Percentiles rank a stretch among this genome's conserved stretches.
Conservation (phyloP, 2,888 invertebrate species). For the Heliconius ismenius region DNA sequence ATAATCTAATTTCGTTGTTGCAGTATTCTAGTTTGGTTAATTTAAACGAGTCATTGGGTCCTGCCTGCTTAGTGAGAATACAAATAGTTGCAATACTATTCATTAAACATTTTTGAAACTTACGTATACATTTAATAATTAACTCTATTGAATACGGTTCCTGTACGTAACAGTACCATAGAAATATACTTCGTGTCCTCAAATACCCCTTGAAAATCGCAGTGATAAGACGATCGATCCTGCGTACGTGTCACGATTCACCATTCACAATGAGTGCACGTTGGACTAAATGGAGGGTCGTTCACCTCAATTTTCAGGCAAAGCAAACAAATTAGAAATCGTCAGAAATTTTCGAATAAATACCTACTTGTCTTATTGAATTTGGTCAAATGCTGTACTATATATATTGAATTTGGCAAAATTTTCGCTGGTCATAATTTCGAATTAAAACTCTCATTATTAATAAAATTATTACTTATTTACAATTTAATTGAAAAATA, state of each 20-base stretch:
- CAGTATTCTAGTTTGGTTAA: too few relatives aligned
- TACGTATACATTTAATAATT: neutral
- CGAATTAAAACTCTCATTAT: neutral
- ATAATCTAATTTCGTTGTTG: too few relatives aligned
- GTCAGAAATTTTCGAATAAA: slow-evolving; percentile 6
- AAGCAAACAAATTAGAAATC: slow-evolving; percentile 17
- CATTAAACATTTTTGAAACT: neutral
- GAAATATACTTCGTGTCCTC: neutral
- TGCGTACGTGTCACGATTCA: neutral
- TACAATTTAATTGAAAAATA: neutral
- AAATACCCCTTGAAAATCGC: neutral
- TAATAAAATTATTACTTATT: neutral
- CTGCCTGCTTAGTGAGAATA: neutral
- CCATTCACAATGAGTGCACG: slow-evolving; percentile 34
- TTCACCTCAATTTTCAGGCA: slow-evolving; percentile 36
- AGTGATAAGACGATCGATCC: slow-evolving; percentile 14
- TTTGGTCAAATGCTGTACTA: neutral
- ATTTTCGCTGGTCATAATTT: neutral
- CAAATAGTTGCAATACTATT: neutral
- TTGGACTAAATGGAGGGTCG: slow-evolving; percentile 37
- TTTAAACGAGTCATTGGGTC: too few relatives aligned
- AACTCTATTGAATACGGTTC: neutral
- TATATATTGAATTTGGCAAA: too few relatives aligned
- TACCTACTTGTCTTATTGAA: slow-evolving; percentile 18
- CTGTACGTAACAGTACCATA: neutral